Base-by-base conservation (phyloP, 2,797 vertebrate species). In the Odontamblyopus rebecca region DNA sequence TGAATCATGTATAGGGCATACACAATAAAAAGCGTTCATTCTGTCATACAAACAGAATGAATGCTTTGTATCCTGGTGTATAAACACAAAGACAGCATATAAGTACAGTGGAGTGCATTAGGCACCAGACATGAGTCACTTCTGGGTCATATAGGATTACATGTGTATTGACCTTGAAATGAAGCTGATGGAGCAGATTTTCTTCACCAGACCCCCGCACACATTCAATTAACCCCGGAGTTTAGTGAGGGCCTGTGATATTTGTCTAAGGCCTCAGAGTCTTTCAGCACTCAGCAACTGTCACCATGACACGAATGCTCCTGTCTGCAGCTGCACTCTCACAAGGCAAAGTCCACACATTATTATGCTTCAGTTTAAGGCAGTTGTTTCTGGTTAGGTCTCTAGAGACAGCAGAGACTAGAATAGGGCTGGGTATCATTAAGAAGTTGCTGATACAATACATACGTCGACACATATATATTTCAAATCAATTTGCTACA, bases 181-280 rank as follows among this genome's bases (percentile, higher is more conserved):
- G 71, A 11, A 73, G 65, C 71, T 48, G 75, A 70, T 61, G 38
- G 50, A 6, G 32, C 41, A 6, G 19, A 4, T n/a, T 50, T 68
- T 41, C 15, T 29, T 61, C 38, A 7, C 48, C 9, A 32, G 71
- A 51, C 56, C 69, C n/a, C n/a, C 4, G 4, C 44, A 65, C 57
- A 51, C 19, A 23, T 62, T 83, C 70, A 75, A 80, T 92, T 80
- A 85, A 72, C 85, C 85, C 80, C 27, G 44, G 29, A 61, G 72
- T 77, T 82, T 65, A 27, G 77, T 65, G 62, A 50, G 23, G 30
- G 54, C n/a, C 63, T 71, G 77, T 62, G 80, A 78, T 81, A 82
- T 87, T 86, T 87, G 78, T 76, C 67, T 44, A 30, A 62, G 26
- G 61, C 79, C 50, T 79, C 71, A 54, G 69, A 76, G 56, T 70